Evolutionary conservation across 1,140 invertebrate genomes (phyloP), one percentile per base, ranked within the genome.

Genomic region (Cydia fagiglandana): DNA sequence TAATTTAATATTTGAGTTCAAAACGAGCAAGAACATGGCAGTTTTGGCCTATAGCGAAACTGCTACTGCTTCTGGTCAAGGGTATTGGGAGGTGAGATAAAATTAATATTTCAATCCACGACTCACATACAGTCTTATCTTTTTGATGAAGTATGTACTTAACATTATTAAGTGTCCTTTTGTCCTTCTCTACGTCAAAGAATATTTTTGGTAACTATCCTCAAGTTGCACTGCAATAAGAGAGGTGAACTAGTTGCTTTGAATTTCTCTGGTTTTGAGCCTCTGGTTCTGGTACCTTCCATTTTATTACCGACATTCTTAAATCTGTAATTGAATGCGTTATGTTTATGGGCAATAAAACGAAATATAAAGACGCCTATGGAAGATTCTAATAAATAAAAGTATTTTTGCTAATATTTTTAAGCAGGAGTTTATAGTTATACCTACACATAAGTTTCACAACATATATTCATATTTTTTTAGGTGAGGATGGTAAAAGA

Each of bases 1-100:
- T 76, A 95, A 95, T 83, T 92, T 99, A 64, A 95, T 95, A 87
- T 98, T 99, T 90, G 96, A 98, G 87, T 98, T 98, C 87, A 97
- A 97, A 90, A 97, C 97, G 28, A 97, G 95, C 78, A 95, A 96
- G 81, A 96, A 96, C 79, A 95, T 96, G 82, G 97, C 97, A 13
- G 96, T 98, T 61, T 93, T 98, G 77, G 96, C 97, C 20, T 97
- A 97, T 75, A 96, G 96, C 79, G 95, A 97, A 85, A 95, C 97
- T 50, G 94, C 95, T 0, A 70, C 66, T 41, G 66, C 34, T 30
- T 94, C 95, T 79, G 95, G 96, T 75, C 93, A 94, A 86, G 97
- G 97, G 76, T 97, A 96, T 88, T 97, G 97, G 96, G 97, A 98
- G 95, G 97, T 98, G 94, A 94, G 93, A 78, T 70, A 77, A 77